phyloP scores from a whole-genome alignment of 35 echinoderm and acorn worm genomes.

The Lytechinus pictus region DNA sequence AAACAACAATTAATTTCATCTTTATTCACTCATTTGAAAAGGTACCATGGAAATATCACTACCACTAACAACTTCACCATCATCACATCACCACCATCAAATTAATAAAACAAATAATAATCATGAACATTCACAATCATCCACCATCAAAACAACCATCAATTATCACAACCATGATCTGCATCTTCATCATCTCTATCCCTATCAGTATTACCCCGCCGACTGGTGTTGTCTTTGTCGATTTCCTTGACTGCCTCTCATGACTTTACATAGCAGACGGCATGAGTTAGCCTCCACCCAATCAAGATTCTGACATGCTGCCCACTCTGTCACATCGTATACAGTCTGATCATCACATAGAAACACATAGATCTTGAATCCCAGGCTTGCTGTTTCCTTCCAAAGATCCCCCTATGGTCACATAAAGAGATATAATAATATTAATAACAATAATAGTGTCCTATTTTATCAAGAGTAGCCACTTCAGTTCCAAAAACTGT shows the following conservation, averaged over 20 bases:
- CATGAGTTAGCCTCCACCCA: slow-evolving; percentile 52
- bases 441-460: no score
- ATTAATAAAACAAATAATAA: no score
- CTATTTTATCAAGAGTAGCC: no score
- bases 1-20: no score
- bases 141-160: no score
- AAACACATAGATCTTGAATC: slow-evolving; percentile 64
- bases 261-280: slow-evolving; percentile 44
- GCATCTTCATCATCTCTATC: background rate
- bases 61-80: no score
- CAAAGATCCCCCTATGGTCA: slow-evolving; percentile 65
- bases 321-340: slow-evolving; percentile 81
- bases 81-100: no score
- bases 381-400: slow-evolving; percentile 59
- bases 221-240: background rate
- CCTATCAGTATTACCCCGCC: background rate
- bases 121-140: no score
- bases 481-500: no score
- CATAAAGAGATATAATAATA: background rate
- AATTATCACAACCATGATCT: background rate
- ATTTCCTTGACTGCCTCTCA: background rate
- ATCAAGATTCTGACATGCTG: slow-evolving; percentile 65
- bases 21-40: no score
- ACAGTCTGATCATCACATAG: slow-evolving; percentile 56
- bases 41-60: no score